Evolutionary conservation across 2,888 invertebrate genomes (phyloP), one percentile per base, ranked within the genome.

Genomic region (Orthosia cruda): DNA sequence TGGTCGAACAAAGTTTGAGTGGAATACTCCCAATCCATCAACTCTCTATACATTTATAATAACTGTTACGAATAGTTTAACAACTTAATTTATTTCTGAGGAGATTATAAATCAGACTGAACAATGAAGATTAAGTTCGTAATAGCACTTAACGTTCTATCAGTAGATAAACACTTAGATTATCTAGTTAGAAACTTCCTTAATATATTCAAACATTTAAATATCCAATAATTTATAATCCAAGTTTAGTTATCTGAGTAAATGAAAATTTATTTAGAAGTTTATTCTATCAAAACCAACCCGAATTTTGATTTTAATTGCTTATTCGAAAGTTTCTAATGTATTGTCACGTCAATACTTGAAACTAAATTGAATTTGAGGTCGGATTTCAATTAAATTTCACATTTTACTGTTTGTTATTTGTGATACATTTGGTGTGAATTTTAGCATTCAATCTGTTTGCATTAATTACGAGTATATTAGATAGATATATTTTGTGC

Each of bases 231-330:
- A 81, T 86, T 86, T 67, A 76, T 81, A 81, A 74, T 73, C 64
- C 89, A 90, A 90, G 87, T 89, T 86, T 81, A 81, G 86, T 86
- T 84, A 67, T 64, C 86, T 80, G 87, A 90, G 87, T 90, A 86
- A 90, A 89, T 87, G 87, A 89, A 92, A 91, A 91, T 93, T 92
- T 90, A 90, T 92, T 90, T 87, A 77, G 75, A 77, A 89, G 88
- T 89, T 92, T 74, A 77, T 74, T 93, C 83, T 89, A 92, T 92
- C 88, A 91, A 90, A 92, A 89, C 84, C 83, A 78, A 84, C 85
- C 87, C 79, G 68, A 87, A 87, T 88, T 91, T 87, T 79, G 84
- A 89, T 88, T 87, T 78, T 86, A 92, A 92, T 92, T 91, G 86
- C 85, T 88, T 90, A 88, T 91, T 89, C 77, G 67, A 90, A 91